Evolutionary conservation across 2,113 vertebrate genomes (phyloP).

Genomic region (Psammodynastes pulverulentus): DNA sequence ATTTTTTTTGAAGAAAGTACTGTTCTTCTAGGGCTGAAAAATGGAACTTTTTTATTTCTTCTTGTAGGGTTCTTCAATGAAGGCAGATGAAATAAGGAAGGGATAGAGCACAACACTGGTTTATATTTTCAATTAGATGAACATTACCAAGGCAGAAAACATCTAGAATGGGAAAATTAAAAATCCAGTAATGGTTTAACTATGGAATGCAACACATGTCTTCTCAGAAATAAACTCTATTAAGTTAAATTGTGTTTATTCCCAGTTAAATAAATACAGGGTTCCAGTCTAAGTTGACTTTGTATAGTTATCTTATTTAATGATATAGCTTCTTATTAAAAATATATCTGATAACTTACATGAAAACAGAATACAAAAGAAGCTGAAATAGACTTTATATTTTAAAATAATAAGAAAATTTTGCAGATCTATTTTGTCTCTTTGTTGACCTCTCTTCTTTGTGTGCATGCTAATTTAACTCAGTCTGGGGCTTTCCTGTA

Average conservation of each 20-base stretch:
- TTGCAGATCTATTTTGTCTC: neutral
- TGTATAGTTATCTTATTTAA: neutral
- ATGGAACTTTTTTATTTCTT: neutral
- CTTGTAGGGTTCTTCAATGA: neutral
- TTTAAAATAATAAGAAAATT: neutral
- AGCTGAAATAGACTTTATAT: neutral
- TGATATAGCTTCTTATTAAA: neutral
- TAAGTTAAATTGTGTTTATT: neutral
- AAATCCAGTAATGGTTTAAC: neutral
- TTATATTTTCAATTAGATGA: neutral
- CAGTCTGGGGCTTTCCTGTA: neutral
- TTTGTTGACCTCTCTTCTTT: neutral
- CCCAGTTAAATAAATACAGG: neutral
- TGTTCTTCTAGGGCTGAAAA: neutral
- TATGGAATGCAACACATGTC: neutral
- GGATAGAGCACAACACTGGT: neutral
- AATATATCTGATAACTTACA: neutral
- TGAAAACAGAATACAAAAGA: neutral
- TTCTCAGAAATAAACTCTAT: neutral
- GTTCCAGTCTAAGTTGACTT: neutral
- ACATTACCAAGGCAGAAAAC: neutral
- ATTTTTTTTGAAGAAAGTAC: neutral
- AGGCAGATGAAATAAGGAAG: neutral
- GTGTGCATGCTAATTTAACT: neutral
- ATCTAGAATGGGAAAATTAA: neutral